Conservation (phyloP, 2,888 invertebrate genomes). For the Hemithea aestivaria region DNA sequence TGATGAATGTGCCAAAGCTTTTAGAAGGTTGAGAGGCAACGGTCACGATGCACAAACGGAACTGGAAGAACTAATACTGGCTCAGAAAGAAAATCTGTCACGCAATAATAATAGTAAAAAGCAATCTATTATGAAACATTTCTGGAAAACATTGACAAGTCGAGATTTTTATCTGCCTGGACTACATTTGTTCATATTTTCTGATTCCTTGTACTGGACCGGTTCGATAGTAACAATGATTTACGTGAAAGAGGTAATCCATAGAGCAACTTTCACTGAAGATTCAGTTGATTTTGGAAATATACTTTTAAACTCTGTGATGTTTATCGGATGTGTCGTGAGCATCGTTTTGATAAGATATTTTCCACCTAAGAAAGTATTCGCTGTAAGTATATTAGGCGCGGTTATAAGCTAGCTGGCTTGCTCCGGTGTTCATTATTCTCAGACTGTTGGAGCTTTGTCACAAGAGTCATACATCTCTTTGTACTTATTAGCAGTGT, state of each 20-base stretch:
- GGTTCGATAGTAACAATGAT: slow-evolving; percentile 12
- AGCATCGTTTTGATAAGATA: slow-evolving; percentile 5
- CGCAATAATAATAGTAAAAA: not conserved
- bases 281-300: slow-evolving; percentile 3
- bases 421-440: slow-evolving; percentile 4
- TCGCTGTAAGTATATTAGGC: slow-evolving; percentile 3
- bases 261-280: slow-evolving; percentile 7
- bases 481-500: slow-evolving; percentile 16
- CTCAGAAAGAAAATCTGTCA: slow-evolving; percentile 15
- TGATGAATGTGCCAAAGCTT: slow-evolving; percentile 23
- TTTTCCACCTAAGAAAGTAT: slow-evolving; percentile 14
- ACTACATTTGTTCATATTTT: slow-evolving; percentile 11
- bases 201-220: slow-evolving; percentile 11
- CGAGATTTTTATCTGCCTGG: slow-evolving; percentile 15
- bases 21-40: slow-evolving; percentile 23
- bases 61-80: slow-evolving; percentile 18
- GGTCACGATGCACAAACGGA: slow-evolving; percentile 22
- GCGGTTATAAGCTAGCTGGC: not conserved
- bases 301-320: slow-evolving; percentile 7
- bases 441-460: slow-evolving; percentile 10
- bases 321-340: slow-evolving; percentile 3
- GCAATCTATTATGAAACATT: not conserved
- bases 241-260: slow-evolving; percentile 9
- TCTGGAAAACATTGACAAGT: slow-evolving; percentile 7
- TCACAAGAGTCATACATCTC: slow-evolving; percentile 12